Evolutionary conservation across 2,888 invertebrate genomes (phyloP), one percentile per base, ranked within the genome.

Genomic region (Adelphocoris suturalis): DNA sequence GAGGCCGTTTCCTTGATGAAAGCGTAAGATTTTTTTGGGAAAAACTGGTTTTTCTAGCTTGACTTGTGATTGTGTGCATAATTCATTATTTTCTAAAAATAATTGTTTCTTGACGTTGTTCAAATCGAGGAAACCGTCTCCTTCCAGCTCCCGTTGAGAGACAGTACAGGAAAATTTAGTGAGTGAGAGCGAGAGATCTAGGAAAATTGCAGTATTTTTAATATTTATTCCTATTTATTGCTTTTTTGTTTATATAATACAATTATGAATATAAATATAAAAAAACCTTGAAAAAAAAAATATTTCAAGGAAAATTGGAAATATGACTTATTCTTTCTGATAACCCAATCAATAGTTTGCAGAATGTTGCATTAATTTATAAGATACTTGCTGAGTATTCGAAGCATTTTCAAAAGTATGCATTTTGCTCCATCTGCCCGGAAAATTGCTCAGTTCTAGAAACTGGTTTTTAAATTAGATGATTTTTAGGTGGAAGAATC

Each of bases 181-280:
- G 68, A 61, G 61, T 85, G 68, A 61, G 68, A 61, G 86, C 28
- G 86, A 76, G 86, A 86, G 86, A 86, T 86, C 89, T 90, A 89
- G 82, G 89, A 61, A 81, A 90, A 90, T 78, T 90, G 81, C 90
- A 89, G 90, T 90, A 90, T 90, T 90, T 90, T 90, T 86, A 90
- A 90, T 90, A 90, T 90, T 90, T 90, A 90, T 90, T 90, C 86
- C 90, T 90, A 90, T 90, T 90, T 90, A 90, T 90, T 90, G 89
- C 90, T 90, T 90, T 82, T 90, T 86, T 90, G 89, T 90, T 90
- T 89, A 86, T 90, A 90, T 89, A 90, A 81, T 81, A 90, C 85
- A 85, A 61, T 85, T 85, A 85, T 85, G 46, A 37, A 61, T 85
- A 85, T 85, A 28, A 85, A 61, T 85, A 4, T 37, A 37, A 37